Base-by-base conservation (phyloP, 2,888 invertebrate species). In the Monoplex corrugatus region DNA sequence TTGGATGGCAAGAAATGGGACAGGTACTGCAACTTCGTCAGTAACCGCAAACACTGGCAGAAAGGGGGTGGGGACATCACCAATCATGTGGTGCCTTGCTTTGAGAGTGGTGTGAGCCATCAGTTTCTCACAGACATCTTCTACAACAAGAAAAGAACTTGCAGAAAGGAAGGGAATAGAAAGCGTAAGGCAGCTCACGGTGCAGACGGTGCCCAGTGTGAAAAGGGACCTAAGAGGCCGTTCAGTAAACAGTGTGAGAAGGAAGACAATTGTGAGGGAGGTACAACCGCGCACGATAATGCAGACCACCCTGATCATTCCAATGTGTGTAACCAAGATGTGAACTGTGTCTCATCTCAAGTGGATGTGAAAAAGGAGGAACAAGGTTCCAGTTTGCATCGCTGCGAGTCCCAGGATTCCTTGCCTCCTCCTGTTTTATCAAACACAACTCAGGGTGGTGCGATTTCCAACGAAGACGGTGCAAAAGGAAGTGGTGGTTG, bases 1-100 rank as follows among this genome's bases (percentile, higher is more conserved):
- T 98, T 98, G 94, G 97, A 97, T 92, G 97, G 97, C 80, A 97
- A 98, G 93, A 96, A 97, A 86, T 98, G 98, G 98, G 98, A 98
- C 96, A 90, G 93, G 16, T 96, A 96, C 91, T 96, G 97, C 91
- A 95, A 95, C 13, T 96, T 95, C 91, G 94, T 94, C 82, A 95
- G 94, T 89, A 95, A 95, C 50, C 92, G 93, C 38, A 95, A 95
- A 78, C 95, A 95, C 91, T 96, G 96, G 96, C 94, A 94, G 86
- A 91, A 94, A n/a, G 96, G 96, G 35, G 94, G 95, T 45, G 96
- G 96, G 63, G 96, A 96, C 92, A 95, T 96, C 68, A 97, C 97
- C 91, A 97, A 97, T 94, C 98, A 98, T 96, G 98, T 98, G 94
- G 97, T 98, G 95, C 98, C 98, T 94, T 93, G 94, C 89, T 93